phyloP scores from a whole-genome alignment of 2,888 invertebrate genomes.

The Sphecodes monilicornis region DNA sequence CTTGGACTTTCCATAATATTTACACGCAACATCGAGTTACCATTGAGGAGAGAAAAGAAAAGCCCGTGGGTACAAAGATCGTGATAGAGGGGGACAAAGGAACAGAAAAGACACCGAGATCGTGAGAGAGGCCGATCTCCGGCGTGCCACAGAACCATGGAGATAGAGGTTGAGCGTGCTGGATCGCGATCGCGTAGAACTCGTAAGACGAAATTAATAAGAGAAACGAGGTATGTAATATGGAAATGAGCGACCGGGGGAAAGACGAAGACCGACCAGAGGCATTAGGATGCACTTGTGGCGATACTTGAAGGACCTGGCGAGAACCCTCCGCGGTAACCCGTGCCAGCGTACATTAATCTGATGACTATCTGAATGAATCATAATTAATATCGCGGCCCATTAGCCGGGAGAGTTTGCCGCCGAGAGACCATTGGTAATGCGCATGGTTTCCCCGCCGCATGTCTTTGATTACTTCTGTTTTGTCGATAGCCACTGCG shows the following conservation, averaged over 20 bases:
- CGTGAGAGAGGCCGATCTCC: slow-evolving; percentile 66
- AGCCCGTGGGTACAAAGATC: slow-evolving; percentile 21
- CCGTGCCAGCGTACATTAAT: slow-evolving; percentile 74
- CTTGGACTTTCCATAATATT: slow-evolving; percentile 77
- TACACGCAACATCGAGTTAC: slow-evolving; percentile 73
- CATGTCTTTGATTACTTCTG: slow-evolving; percentile 67
- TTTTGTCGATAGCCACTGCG: slow-evolving; percentile 51
- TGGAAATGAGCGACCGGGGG: slow-evolving; percentile 66
- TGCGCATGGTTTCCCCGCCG: slow-evolving; percentile 50
- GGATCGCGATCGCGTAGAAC: slow-evolving; percentile 54
- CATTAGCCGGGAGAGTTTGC: slow-evolving; percentile 69
- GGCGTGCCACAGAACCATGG: background rate
- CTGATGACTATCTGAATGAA: slow-evolving; percentile 75
- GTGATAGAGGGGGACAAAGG: slow-evolving; percentile 55
- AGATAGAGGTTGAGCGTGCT: slow-evolving; percentile 46
- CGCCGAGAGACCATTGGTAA: slow-evolving; percentile 51
- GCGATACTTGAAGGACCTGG: slow-evolving; percentile 57
- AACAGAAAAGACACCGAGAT: slow-evolving; percentile 49
- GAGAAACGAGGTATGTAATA: slow-evolving; percentile 72
- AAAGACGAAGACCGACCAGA: slow-evolving; percentile 28
- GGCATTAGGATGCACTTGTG: slow-evolving; percentile 71
- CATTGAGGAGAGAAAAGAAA: slow-evolving; percentile 55
- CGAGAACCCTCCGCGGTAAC: slow-evolving; percentile 58
- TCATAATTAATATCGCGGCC: slow-evolving; percentile 76
- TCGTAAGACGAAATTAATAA: slow-evolving; percentile 72